A percentile compares a stretch with the other conserved stretches of the same genome.
These are phyloP conservation scores for Hystrix brachyura DNA, from an alignment of 2,113 vertebrate genomes.

Conservation along the genomic window DNA sequence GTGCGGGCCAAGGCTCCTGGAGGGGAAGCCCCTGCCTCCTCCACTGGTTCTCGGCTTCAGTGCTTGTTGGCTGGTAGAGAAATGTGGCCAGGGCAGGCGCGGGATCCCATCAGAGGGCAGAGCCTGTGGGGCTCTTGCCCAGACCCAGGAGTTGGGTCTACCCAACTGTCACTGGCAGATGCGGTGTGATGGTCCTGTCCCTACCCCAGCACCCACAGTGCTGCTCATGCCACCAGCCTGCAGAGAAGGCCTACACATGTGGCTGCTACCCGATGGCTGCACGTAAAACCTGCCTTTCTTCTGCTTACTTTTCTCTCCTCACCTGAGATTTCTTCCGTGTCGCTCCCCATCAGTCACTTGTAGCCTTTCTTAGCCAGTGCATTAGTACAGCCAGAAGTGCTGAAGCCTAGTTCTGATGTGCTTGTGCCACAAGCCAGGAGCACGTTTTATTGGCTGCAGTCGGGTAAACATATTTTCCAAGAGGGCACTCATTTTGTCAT, in stretches of 20 bases:
- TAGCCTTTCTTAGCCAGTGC: accelerated
- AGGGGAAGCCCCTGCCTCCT: too few relatives aligned
- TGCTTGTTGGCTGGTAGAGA: background rate
- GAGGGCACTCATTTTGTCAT: background rate
- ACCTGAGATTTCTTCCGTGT: accelerated
- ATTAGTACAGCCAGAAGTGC: accelerated
- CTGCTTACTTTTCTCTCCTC: background rate
- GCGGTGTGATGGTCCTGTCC: too few relatives aligned
- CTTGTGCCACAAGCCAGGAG: background rate
- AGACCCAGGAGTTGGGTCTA: accelerated
- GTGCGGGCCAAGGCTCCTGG: too few relatives aligned
- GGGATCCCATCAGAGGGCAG: background rate
- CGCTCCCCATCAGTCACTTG: background rate
- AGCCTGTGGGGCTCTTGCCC: background rate
- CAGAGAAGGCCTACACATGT: accelerated
- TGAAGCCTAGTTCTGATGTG: accelerated
- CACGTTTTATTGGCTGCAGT: background rate
- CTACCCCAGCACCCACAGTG: accelerated
- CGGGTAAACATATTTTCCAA: conserved; percentile 20
- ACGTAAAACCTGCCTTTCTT: background rate
- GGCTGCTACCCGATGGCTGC: accelerated
- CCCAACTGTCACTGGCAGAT: accelerated
- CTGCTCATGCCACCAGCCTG: accelerated
- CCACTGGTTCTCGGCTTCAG: accelerated
- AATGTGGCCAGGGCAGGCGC: accelerated